Evolutionary conservation across 2,888 invertebrate genomes (phyloP).

Genomic region (Congeria kusceri): DNA sequence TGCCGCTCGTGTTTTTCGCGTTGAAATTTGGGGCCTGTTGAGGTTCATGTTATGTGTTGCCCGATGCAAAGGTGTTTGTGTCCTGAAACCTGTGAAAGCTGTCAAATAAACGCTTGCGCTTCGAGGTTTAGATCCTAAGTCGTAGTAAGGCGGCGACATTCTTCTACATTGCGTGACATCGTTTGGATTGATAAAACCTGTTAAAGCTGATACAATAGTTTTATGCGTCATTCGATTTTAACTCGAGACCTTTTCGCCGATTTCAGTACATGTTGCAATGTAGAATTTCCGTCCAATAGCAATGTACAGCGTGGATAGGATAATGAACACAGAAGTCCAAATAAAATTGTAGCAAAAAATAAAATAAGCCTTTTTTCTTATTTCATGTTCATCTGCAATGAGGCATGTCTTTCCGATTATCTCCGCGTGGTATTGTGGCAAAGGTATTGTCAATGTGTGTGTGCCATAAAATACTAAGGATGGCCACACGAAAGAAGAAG

Average conservation of each 20-base stretch:
- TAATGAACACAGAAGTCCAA: slow-evolving; percentile 44
- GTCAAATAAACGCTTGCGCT: no score
- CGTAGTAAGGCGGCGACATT: background rate
- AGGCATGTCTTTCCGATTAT: slow-evolving; percentile 57
- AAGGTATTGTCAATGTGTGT: slow-evolving; percentile 33
- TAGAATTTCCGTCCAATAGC: slow-evolving; percentile 57
- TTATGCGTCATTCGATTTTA: slow-evolving; percentile 26
- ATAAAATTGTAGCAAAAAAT: slow-evolving; percentile 42
- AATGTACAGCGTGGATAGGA: slow-evolving; percentile 49
- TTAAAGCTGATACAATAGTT: slow-evolving; percentile 55
- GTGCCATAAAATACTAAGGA: slow-evolving; percentile 56
- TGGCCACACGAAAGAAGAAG: slow-evolving; percentile 46
- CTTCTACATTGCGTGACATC: background rate
- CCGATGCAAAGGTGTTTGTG: no score
- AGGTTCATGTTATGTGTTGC: no score
- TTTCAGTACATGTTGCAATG: slow-evolving; percentile 51
- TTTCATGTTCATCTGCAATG: slow-evolving; percentile 51
- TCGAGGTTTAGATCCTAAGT: background rate
- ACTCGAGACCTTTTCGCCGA: slow-evolving; percentile 12
- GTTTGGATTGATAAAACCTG: slow-evolving; percentile 35
- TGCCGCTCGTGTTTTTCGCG: slow-evolving; percentile 25
- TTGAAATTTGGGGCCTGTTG: no score
- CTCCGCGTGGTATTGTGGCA: background rate
- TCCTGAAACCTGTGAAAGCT: no score
- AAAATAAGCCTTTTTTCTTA: slow-evolving; percentile 42